phyloP scores from a whole-genome alignment of 2,113 vertebrate genomes.

The Anseranas semipalmata region DNA sequence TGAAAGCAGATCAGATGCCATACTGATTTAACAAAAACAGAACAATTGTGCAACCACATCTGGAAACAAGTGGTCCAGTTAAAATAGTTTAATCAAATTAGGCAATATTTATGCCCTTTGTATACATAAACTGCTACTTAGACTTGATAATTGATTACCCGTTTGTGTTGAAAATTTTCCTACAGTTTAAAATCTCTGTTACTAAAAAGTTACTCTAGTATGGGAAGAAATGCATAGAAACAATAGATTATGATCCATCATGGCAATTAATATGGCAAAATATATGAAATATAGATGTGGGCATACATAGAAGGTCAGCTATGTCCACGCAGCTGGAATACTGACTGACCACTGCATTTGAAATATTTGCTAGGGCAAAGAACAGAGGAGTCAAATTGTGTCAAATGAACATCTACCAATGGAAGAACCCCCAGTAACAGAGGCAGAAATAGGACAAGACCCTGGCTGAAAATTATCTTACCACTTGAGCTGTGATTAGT shows the following conservation, averaged over 20 bases:
- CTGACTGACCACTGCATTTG: not conserved
- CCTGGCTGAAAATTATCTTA: not conserved
- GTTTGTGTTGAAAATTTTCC: constrained; percentile 37
- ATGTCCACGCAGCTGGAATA: not conserved
- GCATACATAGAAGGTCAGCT: not conserved
- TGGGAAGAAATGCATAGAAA: not conserved
- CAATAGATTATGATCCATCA: not conserved
- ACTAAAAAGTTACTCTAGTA: not conserved
- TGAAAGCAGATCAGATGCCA: not conserved
- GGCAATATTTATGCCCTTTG: constrained; percentile 17
- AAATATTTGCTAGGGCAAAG: not conserved
- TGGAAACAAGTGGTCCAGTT: constrained; percentile 29
- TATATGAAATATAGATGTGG: not conserved
- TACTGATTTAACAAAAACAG: not conserved
- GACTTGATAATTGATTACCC: not conserved
- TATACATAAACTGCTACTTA: constrained; percentile 24
- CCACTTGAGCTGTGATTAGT: not conserved
- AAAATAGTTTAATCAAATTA: not conserved
- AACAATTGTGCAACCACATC: not conserved
- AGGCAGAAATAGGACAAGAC: not conserved
- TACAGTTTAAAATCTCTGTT: constrained; percentile 16
- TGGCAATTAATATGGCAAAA: not conserved
- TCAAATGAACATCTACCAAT: not conserved
- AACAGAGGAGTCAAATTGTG: not conserved
- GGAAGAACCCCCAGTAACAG: not conserved